Conservation (phyloP, 2,888 invertebrate genomes). For the Dyspetes luteomarginatus region DNA sequence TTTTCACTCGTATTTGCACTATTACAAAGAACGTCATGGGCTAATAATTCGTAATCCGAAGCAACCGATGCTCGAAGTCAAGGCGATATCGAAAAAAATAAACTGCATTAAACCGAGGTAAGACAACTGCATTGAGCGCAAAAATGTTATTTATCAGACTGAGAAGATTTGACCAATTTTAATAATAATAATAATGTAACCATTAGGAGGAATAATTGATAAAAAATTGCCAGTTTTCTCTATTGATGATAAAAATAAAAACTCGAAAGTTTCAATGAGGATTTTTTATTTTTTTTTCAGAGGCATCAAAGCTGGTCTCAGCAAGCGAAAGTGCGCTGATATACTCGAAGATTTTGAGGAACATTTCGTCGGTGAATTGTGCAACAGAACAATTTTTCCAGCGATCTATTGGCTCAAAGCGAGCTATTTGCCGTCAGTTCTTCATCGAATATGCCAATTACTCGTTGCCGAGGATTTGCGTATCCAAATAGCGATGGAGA, state of each 20-base stretch:
- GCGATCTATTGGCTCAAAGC: conserved; percentile 94
- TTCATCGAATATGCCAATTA: conserved; percentile 90
- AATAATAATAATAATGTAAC: no score
- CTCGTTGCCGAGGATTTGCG: conserved; percentile 90
- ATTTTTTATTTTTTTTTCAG: conserved; percentile 76
- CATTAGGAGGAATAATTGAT: no score
- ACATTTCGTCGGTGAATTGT: conserved; percentile 94
- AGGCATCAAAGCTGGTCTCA: conserved; percentile 75
- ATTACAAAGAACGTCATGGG: conserved; percentile 91
- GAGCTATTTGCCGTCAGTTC: conserved; percentile 91
- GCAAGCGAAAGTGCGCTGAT: conserved; percentile 82
- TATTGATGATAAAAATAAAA: no score
- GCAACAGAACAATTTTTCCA: conserved; percentile 89
- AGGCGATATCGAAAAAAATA: conserved; percentile 86
- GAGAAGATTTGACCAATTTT: no score
- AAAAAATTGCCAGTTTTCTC: no score
- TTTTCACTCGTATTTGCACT: conserved; percentile 88
- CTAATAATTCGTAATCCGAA: conserved; percentile 86
- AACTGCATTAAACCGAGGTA: conserved; percentile 87
- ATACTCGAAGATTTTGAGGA: conserved; percentile 86
- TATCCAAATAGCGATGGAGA: conserved; percentile 84
- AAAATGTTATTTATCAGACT: background rate
- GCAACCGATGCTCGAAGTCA: conserved; percentile 93
- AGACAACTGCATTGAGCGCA: background rate
- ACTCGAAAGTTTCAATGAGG: no score